These are phyloP conservation scores for Xylophagus ater DNA, from an alignment of 2,888 invertebrate genomes.

Conservation along the genomic window DNA sequence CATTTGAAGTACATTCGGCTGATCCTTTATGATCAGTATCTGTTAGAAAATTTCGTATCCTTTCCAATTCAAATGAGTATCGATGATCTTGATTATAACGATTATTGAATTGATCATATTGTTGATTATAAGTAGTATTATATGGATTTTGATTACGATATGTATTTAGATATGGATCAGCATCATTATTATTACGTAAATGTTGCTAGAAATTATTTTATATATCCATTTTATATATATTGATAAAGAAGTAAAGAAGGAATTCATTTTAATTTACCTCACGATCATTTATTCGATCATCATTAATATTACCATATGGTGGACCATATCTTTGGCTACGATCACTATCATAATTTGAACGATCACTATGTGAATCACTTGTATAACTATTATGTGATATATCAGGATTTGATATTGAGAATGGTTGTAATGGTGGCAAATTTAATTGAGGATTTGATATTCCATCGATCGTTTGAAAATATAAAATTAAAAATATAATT, in stretches of 20 bases:
- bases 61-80: constrained; percentile 34
- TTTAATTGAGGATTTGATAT: constrained; percentile 41
- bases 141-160: background rate
- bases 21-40: constrained; percentile 66
- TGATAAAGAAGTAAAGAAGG: too few relatives aligned
- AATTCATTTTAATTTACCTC: too few relatives aligned
- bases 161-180: too few relatives aligned
- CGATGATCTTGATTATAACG: constrained; percentile 32
- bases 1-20: constrained; percentile 72
- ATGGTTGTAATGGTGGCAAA: constrained; percentile 42
- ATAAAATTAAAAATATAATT: too few relatives aligned
- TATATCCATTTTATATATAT: too few relatives aligned
- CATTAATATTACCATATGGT: constrained; percentile 29
- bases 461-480: background rate
- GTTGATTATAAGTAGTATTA: constrained; percentile 16
- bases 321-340: constrained; percentile 36
- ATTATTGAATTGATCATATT: constrained; percentile 17
- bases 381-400: constrained; percentile 32
- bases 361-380: background rate
- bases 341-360: constrained; percentile 27
- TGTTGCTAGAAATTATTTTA: too few relatives aligned
- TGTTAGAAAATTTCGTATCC: constrained; percentile 45
- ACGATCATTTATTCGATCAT: constrained; percentile 34
- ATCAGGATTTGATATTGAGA: constrained; percentile 26
- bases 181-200: too few relatives aligned